Conservation (phyloP, 2,888 invertebrate genomes). For the Callosobruchus maculatus region DNA sequence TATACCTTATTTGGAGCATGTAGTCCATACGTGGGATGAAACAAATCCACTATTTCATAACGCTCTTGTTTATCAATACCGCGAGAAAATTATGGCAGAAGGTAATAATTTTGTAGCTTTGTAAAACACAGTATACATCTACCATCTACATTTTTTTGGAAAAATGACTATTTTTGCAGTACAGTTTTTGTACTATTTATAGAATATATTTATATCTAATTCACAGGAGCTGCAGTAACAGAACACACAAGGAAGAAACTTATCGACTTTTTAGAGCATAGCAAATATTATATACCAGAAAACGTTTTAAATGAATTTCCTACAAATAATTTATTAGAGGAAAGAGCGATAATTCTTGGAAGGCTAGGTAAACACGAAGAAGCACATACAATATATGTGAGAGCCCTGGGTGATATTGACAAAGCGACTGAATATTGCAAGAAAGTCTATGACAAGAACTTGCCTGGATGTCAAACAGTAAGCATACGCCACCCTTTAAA, state of each 20-base stretch:
- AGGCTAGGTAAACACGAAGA: slow-evolving; percentile 88
- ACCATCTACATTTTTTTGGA: no score
- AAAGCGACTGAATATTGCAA: slow-evolving; percentile 85
- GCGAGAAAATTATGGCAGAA: slow-evolving; percentile 61
- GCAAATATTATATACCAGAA: slow-evolving; percentile 80
- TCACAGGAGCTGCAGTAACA: slow-evolving; percentile 43
- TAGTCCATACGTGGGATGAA: slow-evolving; percentile 88
- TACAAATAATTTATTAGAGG: slow-evolving; percentile 80
- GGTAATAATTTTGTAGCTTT: slow-evolving; percentile 14
- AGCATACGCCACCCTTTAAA: slow-evolving; percentile 9
- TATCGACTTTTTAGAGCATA: slow-evolving; percentile 75
- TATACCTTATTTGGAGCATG: slow-evolving; percentile 92
- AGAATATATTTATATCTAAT: no score
- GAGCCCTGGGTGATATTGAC: slow-evolving; percentile 77
- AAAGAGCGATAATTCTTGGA: slow-evolving; percentile 91
- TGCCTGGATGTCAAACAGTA: slow-evolving; percentile 32
- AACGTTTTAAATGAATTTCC: slow-evolving; percentile 84
- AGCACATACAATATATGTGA: slow-evolving; percentile 88
- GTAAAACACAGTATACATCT: no score
- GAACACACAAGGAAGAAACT: slow-evolving; percentile 62
- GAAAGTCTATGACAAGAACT: slow-evolving; percentile 55
- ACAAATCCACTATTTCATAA: slow-evolving; percentile 84
- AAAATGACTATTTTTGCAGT: no score
- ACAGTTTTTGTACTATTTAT: no score
- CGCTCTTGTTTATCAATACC: slow-evolving; percentile 83